phyloP scores from a whole-genome alignment of 2,113 vertebrate genomes.

The Eira barbara region DNA sequence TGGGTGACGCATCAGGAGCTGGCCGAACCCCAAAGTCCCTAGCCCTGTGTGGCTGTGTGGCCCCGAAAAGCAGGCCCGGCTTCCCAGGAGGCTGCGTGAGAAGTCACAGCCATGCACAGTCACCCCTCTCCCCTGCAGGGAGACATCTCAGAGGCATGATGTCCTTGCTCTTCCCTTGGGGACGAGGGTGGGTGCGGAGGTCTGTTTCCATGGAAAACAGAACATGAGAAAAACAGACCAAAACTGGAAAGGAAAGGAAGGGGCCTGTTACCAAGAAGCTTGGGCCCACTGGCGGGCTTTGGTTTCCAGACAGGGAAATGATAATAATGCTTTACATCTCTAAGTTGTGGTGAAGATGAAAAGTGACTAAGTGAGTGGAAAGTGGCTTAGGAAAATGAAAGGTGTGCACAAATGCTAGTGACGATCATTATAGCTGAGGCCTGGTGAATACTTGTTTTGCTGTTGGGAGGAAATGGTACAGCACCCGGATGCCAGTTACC shows the following conservation, averaged over 20 bases:
- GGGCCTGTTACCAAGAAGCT: neutral
- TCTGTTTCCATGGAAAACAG: neutral
- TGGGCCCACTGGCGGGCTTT: neutral
- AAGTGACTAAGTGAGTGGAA: neutral
- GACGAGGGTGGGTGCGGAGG: neutral
- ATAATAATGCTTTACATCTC: neutral
- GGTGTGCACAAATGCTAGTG: neutral
- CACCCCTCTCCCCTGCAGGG: neutral
- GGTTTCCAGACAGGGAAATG: neutral
- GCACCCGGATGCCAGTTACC: neutral
- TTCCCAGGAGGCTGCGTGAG: neutral
- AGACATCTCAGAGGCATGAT: neutral
- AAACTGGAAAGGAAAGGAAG: neutral
- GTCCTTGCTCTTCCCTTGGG: neutral
- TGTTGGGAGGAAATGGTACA: neutral
- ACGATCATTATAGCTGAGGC: neutral
- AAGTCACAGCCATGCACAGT: rapidly evolving
- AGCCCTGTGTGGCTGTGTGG: neutral
- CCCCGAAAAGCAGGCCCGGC: neutral
- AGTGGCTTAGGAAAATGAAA: neutral
- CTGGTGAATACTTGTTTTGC: neutral
- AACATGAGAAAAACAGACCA: neutral
- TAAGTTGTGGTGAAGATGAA: neutral
- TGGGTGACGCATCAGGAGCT: neutral
- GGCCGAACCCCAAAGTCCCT: neutral